phyloP scores from a whole-genome alignment of 2,797 vertebrate genomes.

The Protonibea diacanthus region DNA sequence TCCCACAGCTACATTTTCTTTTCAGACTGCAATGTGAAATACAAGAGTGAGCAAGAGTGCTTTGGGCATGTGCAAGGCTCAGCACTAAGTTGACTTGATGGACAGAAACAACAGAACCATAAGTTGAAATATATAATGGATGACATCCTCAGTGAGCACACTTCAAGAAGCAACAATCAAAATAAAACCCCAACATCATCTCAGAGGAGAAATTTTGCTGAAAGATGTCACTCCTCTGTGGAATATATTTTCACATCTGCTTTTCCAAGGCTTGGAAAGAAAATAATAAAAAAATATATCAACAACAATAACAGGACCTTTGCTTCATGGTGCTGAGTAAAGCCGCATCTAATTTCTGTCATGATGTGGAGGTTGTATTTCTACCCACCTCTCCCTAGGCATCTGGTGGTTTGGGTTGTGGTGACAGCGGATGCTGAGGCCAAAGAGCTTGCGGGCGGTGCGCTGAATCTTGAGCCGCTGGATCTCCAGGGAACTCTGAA shows the following conservation, averaged over 20 bases:
- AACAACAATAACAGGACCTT: neutral
- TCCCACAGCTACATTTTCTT: conserved; percentile 75
- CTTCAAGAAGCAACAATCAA: conserved; percentile 52
- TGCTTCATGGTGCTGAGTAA: conserved; percentile 22
- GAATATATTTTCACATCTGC: conserved; percentile 17
- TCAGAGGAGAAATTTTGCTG: conserved; percentile 8
- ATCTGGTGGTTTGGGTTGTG: conserved; percentile 99
- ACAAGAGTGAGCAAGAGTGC: conserved; percentile 72
- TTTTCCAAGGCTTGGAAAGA: conserved; percentile 3
- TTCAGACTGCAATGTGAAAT: conserved; percentile 69
- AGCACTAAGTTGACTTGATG: conserved; percentile 78
- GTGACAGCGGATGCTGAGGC: conserved; percentile 97
- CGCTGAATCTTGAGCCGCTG: conserved; percentile 96
- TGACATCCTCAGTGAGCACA: conserved; percentile 55
- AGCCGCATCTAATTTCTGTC: conserved; percentile 36
- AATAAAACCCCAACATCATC: conserved; percentile 47
- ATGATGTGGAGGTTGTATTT: conserved; percentile 36
- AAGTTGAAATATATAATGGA: conserved; percentile 70
- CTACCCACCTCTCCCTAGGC: conserved; percentile 95
- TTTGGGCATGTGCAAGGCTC: conserved; percentile 77
- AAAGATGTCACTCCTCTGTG: conserved; percentile 30
- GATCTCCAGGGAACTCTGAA: conserved; percentile 95
- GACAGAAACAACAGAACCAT: conserved; percentile 73
- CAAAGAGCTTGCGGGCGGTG: conserved; percentile 97
- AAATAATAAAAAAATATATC: conserved; percentile 21